phyloP scores from a whole-genome alignment of 2,888 invertebrate genomes.

The Caenorhabditis uteleia region DNA sequence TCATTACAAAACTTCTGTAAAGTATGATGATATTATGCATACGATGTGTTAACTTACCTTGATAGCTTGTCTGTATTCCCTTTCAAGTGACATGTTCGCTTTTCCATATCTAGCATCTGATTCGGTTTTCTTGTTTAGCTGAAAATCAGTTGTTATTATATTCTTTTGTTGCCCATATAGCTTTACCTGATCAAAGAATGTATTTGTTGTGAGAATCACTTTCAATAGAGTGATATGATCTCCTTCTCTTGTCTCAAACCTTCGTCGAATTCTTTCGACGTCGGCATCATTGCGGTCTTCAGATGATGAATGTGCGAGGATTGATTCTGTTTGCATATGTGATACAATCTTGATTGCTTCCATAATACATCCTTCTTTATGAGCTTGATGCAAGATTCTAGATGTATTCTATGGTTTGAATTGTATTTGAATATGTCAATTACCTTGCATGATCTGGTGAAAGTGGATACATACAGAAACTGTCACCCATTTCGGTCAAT shows the following conservation, averaged over 20 bases:
- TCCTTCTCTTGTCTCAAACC: conserved; percentile 71
- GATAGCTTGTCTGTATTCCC: conserved; percentile 22
- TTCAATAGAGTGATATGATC: conserved; percentile 62
- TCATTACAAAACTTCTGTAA: conserved; percentile 29
- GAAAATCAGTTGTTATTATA: too few species aligned
- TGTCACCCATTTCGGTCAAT: conserved; percentile 41
- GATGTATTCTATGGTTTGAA: conserved; percentile 3
- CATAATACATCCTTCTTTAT: conserved; percentile 68
- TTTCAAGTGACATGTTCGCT: conserved; percentile 17
- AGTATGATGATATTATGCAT: neutral
- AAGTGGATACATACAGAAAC: conserved; percentile 40
- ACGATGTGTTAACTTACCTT: neutral
- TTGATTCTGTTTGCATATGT: conserved; percentile 85
- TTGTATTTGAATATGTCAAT: neutral
- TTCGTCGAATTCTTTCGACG: conserved; percentile 32
- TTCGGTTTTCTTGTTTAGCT: conserved; percentile 26
- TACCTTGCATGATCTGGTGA: conserved; percentile 47
- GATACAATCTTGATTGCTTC: conserved; percentile 84
- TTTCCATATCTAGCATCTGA: conserved; percentile 23
- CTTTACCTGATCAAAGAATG: conserved; percentile 39
- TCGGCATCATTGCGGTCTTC: conserved; percentile 29
- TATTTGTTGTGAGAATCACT: conserved; percentile 37
- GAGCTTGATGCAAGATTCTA: conserved; percentile 48
- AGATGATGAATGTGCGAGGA: conserved; percentile 70
- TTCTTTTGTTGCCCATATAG: too few species aligned